Percentiles rank a stretch among this genome's conserved stretches.
These are phyloP conservation scores for Thecocarcelia acutangulata DNA, from an alignment of 2,888 invertebrate genomes.

Conservation along the genomic window DNA sequence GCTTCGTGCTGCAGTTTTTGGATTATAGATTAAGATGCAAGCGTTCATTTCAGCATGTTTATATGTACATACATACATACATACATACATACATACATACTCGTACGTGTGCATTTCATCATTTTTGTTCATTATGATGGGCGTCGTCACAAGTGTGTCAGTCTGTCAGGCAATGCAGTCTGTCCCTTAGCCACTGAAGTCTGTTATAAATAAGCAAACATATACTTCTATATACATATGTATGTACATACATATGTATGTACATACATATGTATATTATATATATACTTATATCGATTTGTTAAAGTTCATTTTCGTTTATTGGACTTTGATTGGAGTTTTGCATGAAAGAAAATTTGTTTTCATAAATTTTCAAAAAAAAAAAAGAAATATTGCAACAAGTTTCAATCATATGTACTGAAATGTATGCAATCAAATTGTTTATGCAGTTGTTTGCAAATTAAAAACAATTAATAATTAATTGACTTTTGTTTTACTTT, in stretches of 20 bases:
- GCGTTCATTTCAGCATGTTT: not conserved
- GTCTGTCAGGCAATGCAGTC: not conserved
- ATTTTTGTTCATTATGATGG: constrained; percentile 1
- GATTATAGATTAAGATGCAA: constrained; percentile 46
- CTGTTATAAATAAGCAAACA: constrained; percentile 38
- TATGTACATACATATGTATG: too few species aligned
- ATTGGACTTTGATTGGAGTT: constrained; percentile 65
- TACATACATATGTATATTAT: too few species aligned
- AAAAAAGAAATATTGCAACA: constrained; percentile 9
- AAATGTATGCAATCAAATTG: too few species aligned
- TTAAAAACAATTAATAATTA: constrained; percentile 32
- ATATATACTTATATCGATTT: constrained; percentile 31
- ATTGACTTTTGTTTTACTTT: constrained; percentile 2
- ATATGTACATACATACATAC: too few species aligned
- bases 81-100: not conserved
- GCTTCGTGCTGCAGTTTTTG: not conserved
- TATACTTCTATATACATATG: too few species aligned
- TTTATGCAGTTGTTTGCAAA: not conserved
- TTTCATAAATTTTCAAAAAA: not conserved
- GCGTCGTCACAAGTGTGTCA: constrained; percentile 21
- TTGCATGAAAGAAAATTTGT: not conserved
- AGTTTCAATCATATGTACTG: not conserved
- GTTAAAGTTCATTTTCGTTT: constrained; percentile 62
- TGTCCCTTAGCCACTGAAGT: constrained; percentile 7
- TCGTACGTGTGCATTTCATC: not conserved